phyloP scores from a whole-genome alignment of 2,888 invertebrate genomes.

The Rhyacophila evoluta region DNA sequence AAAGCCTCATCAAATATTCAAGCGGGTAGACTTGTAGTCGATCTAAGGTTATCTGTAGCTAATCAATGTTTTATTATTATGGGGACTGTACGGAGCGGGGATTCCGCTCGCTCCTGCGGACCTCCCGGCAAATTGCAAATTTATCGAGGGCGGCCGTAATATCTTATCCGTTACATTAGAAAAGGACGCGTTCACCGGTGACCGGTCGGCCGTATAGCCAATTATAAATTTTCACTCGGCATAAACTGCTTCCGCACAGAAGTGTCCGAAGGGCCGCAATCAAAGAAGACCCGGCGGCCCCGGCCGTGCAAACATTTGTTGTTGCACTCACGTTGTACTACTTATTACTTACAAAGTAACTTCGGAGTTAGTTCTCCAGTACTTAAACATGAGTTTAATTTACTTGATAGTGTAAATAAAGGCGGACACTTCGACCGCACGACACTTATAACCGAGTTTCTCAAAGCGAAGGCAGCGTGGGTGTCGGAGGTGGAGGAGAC shows the following conservation, averaged over 20 bases:
- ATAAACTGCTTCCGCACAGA: slow-evolving; percentile 13
- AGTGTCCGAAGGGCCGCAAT: slow-evolving; percentile 35
- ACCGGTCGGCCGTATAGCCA: slow-evolving; percentile 39
- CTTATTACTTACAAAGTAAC: slow-evolving; percentile 70
- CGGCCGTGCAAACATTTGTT: slow-evolving; percentile 67
- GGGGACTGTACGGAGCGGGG: slow-evolving; percentile 34
- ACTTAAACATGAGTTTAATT: slow-evolving; percentile 71
- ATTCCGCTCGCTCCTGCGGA: slow-evolving; percentile 27
- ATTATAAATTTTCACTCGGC: slow-evolving; percentile 50
- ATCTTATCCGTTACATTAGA: slow-evolving; percentile 44
- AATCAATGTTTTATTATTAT: slow-evolving; percentile 55
- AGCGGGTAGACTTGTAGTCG: slow-evolving; percentile 35
- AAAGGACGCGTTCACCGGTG: slow-evolving; percentile 29
- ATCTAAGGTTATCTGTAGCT: slow-evolving; percentile 50
- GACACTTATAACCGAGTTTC: slow-evolving; percentile 54
- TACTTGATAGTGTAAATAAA: slow-evolving; percentile 73
- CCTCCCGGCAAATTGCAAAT: slow-evolving; percentile 51
- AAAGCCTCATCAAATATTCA: slow-evolving; percentile 54
- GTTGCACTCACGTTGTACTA: slow-evolving; percentile 71
- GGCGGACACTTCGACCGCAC: slow-evolving; percentile 61
- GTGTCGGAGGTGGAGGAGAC: neutral
- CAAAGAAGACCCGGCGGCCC: slow-evolving; percentile 60
- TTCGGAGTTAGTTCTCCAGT: slow-evolving; percentile 54
- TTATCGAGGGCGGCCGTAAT: slow-evolving; percentile 46
- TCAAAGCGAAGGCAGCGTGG: slow-evolving; percentile 44